These are phyloP conservation scores for Agrenia bidenticulata DNA, from an alignment of 2,888 invertebrate genomes.

Conservation along the genomic window DNA sequence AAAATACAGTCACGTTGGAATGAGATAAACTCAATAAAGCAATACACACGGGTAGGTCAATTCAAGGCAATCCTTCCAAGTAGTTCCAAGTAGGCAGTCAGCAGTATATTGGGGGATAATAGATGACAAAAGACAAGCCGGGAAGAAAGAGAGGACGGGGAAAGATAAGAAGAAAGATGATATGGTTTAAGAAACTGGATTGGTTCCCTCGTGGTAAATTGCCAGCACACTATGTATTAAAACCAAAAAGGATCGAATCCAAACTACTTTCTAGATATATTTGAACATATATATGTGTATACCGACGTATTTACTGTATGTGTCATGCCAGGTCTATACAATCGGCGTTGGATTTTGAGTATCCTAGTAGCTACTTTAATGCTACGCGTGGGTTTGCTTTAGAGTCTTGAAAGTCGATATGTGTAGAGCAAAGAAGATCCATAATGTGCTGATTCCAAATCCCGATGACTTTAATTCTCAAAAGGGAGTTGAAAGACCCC, in stretches of 20 bases:
- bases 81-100: too few relatives aligned
- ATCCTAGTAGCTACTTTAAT: background rate
- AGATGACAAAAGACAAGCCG: background rate
- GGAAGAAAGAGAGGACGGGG: slow-evolving; percentile 1
- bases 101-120: too few relatives aligned
- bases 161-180: slow-evolving; percentile 8
- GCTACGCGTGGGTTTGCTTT: background rate
- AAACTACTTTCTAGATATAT: background rate
- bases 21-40: too few relatives aligned
- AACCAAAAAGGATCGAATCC: background rate
- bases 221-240: slow-evolving; percentile 6
- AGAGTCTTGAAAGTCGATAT: background rate
- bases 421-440: background rate
- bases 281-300: background rate
- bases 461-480: slow-evolving; percentile 14
- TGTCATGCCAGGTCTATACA: background rate
- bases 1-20: too few relatives aligned
- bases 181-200: slow-evolving; percentile 10
- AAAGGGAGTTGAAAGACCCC: slow-evolving; percentile 17
- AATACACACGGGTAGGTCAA: too few relatives aligned
- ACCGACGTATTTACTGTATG: background rate
- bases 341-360: background rate
- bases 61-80: too few relatives aligned
- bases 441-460: slow-evolving; percentile 22
- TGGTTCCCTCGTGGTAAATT: slow-evolving; percentile 8